A percentile compares a stretch with the other conserved stretches of the same genome.
Conservation (phyloP, 1,140 invertebrate genomes). For the Zaprionus africanus region DNA sequence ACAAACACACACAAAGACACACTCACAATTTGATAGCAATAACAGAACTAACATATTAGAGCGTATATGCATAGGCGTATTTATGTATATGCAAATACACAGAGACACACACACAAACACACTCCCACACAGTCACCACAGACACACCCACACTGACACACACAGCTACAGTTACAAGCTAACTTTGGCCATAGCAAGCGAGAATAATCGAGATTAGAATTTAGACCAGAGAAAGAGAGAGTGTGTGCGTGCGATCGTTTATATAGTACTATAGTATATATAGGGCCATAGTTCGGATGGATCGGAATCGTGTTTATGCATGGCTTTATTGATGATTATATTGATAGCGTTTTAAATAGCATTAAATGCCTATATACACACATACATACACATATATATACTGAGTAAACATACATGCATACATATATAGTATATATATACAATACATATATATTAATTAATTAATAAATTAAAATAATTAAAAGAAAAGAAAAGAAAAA, state of each 20-base stretch:
- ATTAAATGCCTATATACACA: slow-evolving; percentile 79
- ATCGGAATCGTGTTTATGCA: slow-evolving; percentile 80
- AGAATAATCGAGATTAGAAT: slow-evolving; percentile 68
- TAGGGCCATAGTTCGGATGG: slow-evolving; percentile 79
- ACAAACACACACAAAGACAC: slow-evolving; percentile 51
- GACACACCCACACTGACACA: slow-evolving; percentile 30
- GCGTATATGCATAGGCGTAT: slow-evolving; percentile 53
- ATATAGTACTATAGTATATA: slow-evolving; percentile 17
- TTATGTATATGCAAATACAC: slow-evolving; percentile 46
- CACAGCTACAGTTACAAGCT: slow-evolving; percentile 19
- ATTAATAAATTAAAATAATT: slow-evolving; percentile 51
- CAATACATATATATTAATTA: slow-evolving; percentile 42
- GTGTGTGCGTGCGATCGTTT: slow-evolving; percentile 74
- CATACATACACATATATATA: slow-evolving; percentile 50
- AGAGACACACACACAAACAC: slow-evolving; percentile 26
- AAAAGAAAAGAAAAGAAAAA: slow-evolving; percentile 58
- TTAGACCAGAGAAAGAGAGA: slow-evolving; percentile 66
- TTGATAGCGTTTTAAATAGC: slow-evolving; percentile 83
- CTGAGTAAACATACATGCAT: slow-evolving; percentile 19
- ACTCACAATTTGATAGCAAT: slow-evolving; percentile 67
- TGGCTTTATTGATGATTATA: slow-evolving; percentile 82
- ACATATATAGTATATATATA: slow-evolving; percentile 64
- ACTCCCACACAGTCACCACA: slow-evolving; percentile 36
- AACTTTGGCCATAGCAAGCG: slow-evolving; percentile 47
- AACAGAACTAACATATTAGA: slow-evolving; percentile 40